phyloP scores from a whole-genome alignment of 2,888 invertebrate genomes.

The Tetragonisca angustula region DNA sequence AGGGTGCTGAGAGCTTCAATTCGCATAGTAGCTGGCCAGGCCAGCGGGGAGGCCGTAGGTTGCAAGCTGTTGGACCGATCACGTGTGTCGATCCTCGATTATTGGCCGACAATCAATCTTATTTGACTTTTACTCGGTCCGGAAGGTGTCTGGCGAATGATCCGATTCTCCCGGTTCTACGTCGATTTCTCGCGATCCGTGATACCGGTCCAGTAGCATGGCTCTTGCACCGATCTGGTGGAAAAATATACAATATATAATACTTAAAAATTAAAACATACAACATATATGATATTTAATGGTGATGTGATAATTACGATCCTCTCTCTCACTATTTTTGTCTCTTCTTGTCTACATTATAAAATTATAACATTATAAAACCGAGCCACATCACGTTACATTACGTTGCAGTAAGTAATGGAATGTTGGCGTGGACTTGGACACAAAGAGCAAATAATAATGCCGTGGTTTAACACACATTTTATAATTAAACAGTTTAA shows the following conservation, averaged over 20 bases:
- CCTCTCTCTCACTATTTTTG: not conserved
- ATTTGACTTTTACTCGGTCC: conserved; percentile 59
- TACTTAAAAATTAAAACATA: not conserved
- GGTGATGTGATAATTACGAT: not conserved
- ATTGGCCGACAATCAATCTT: conserved; percentile 66
- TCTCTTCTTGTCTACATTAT: not conserved
- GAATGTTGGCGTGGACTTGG: no score
- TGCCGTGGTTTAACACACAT: no score
- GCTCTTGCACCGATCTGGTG: conserved; percentile 72
- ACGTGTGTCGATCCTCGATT: conserved; percentile 75
- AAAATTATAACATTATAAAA: no score
- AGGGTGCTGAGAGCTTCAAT: conserved; percentile 90
- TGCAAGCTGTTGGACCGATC: conserved; percentile 77
- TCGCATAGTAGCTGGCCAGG: conserved; percentile 91
- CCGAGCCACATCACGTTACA: not conserved
- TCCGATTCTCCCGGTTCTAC: conserved; percentile 76
- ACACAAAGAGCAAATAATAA: no score
- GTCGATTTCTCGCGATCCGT: conserved; percentile 76
- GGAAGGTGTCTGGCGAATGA: conserved; percentile 58
- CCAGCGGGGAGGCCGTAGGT: conserved; percentile 86
- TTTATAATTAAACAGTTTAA: no score
- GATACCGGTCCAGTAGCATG: conserved; percentile 78
- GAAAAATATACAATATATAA: conserved; percentile 28
- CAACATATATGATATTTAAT: no score
- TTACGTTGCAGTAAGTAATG: no score